A percentile compares a stretch with the other conserved stretches of the same genome.
phyloP scores from a whole-genome alignment of 2,888 invertebrate genomes.

The Adineta ricciae region DNA sequence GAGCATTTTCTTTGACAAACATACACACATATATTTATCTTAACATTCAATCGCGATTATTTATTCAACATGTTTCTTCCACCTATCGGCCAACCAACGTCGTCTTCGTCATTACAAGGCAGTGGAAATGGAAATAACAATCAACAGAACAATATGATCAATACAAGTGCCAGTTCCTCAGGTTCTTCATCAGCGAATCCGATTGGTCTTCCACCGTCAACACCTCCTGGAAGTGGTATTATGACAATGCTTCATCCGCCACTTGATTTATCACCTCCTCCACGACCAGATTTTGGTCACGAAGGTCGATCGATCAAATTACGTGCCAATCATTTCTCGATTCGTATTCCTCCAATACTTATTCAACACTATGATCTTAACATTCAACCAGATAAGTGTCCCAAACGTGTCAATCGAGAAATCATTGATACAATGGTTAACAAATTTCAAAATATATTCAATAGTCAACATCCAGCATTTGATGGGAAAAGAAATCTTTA shows the following conservation, averaged over 20 bases:
- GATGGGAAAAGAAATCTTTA: slow-evolving; percentile 97
- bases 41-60: background rate
- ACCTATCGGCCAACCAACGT: background rate
- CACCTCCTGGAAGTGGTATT: background rate
- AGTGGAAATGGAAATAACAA: background rate
- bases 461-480: slow-evolving; percentile 90
- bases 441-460: slow-evolving; percentile 81
- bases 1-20: background rate
- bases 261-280: slow-evolving; percentile 76
- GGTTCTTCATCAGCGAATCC: background rate
- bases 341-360: slow-evolving; percentile 83
- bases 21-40: too few relatives aligned
- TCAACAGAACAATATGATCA: background rate
- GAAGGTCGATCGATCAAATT: slow-evolving; percentile 91
- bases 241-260: slow-evolving; percentile 39
- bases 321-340: slow-evolving; percentile 97
- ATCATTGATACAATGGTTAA: slow-evolving; percentile 98
- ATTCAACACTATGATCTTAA: slow-evolving; percentile 98
- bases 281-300: slow-evolving; percentile 86
- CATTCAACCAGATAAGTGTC: slow-evolving; percentile 98
- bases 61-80: background rate
- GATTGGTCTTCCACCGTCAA: background rate
- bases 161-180: background rate
- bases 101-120: background rate
- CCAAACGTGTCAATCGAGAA: slow-evolving; percentile 83